Evolutionary conservation across 2,113 vertebrate species (phyloP).

Genomic region (Taxidea taxus): DNA sequence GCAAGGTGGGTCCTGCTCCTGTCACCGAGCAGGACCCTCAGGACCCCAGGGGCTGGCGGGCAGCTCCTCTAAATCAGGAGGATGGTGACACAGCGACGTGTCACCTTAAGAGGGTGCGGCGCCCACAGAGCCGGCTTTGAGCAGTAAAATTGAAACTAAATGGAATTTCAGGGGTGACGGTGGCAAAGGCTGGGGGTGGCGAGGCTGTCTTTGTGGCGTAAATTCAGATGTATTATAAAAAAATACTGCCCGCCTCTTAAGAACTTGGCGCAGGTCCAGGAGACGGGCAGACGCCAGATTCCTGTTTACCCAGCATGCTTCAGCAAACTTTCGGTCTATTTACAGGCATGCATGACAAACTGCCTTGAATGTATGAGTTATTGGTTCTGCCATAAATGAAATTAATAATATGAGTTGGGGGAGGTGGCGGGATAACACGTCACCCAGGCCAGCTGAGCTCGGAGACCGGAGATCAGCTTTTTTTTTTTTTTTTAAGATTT

Average conservation of each 20-base stretch:
- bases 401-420: conserved; percentile 36
- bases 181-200: background rate
- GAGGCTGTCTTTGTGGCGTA: conserved; percentile 4
- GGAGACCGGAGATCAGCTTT: background rate
- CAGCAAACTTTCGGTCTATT: conserved; percentile 61
- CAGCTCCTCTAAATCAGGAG: conserved; percentile 5
- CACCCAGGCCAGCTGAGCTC: background rate
- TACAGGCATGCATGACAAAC: conserved; percentile 65
- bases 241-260: background rate
- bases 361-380: conserved; percentile 57
- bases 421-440: background rate
- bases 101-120: background rate
- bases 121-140: background rate
- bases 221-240: conserved; percentile 24
- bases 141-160: conserved; percentile 35
- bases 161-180: conserved; percentile 44
- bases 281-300: background rate
- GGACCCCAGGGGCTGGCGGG: accelerated
- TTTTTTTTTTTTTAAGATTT: too few species aligned
- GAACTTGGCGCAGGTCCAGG: conserved; percentile 32
- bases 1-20: background rate
- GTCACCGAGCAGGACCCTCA: background rate
- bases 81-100: accelerated
- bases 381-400: conserved; percentile 62
- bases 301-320: conserved; percentile 60